A percentile compares a stretch with the other conserved stretches of the same genome.
phyloP scores from a whole-genome alignment of 1,140 invertebrate species.

The Eulimnadia texana region DNA sequence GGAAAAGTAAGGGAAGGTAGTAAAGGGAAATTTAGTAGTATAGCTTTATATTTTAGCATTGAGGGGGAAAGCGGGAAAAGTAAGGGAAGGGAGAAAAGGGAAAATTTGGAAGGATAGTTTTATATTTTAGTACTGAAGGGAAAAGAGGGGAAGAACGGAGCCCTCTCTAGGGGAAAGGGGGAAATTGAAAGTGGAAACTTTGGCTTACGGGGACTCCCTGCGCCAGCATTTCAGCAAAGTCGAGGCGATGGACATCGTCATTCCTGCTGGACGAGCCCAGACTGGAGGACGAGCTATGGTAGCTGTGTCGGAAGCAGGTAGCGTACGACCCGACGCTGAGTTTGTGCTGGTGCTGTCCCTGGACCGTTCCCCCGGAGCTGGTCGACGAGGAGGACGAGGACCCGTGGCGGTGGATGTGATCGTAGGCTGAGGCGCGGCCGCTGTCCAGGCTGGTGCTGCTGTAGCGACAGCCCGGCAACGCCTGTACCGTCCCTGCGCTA shows the following conservation, averaged over 20 bases:
- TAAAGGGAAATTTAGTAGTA: too few relatives aligned
- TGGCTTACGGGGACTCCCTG: slow-evolving; percentile 38
- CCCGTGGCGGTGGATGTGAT: background rate
- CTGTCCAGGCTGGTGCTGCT: slow-evolving; percentile 62
- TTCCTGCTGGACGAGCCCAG: slow-evolving; percentile 28
- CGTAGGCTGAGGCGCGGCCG: slow-evolving; percentile 61
- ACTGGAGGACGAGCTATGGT: slow-evolving; percentile 39
- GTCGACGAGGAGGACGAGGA: slow-evolving; percentile 19
- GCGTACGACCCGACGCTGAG: slow-evolving; percentile 36
- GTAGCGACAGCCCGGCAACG: slow-evolving; percentile 49
- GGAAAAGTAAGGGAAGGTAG: too few relatives aligned
- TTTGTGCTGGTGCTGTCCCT: slow-evolving; percentile 16
- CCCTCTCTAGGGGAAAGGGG: slow-evolving; percentile 13
- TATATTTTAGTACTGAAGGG: too few relatives aligned
- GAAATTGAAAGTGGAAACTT: background rate
- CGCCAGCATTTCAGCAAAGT: slow-evolving; percentile 40
- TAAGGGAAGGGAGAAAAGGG: too few relatives aligned
- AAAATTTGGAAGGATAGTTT: too few relatives aligned
- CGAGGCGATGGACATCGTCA: slow-evolving; percentile 31
- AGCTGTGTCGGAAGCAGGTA: slow-evolving; percentile 34
- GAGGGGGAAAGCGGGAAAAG: too few relatives aligned
- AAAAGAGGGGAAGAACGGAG: too few relatives aligned
- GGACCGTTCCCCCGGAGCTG: slow-evolving; percentile 15
- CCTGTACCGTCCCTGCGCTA: slow-evolving; percentile 25
- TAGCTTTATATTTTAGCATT: too few relatives aligned